Evolutionary conservation across 1,140 invertebrate genomes (phyloP).

Genomic region (Battus philenor): DNA sequence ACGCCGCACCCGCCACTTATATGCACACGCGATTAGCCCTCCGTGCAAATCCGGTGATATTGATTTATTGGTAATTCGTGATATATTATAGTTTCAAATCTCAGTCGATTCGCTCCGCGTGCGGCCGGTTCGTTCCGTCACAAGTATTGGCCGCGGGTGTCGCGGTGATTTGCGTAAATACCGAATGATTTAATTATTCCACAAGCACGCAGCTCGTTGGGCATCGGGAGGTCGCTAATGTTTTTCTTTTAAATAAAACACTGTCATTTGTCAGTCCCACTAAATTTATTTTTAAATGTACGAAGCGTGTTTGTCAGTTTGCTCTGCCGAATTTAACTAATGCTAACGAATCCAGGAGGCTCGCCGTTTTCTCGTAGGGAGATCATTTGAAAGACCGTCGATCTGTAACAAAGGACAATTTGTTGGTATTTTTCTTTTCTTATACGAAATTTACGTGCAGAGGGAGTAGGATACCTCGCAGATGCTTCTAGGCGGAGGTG

Average conservation of each 20-base stretch:
- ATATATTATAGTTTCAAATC: slow-evolving; percentile 28
- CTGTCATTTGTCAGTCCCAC: no score
- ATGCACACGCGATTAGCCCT: slow-evolving; percentile 23
- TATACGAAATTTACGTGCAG: no score
- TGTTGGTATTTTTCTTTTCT: no score
- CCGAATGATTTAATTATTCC: slow-evolving; percentile 7
- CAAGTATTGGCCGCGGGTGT: slow-evolving; percentile 25
- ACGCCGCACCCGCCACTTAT: slow-evolving; percentile 21
- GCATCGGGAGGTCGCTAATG: no score
- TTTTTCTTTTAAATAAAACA: slow-evolving; percentile 19
- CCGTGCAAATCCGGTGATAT: slow-evolving; percentile 33
- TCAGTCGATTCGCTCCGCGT: slow-evolving; percentile 27
- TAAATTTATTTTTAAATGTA: slow-evolving; percentile 42
- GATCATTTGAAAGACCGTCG: slow-evolving; percentile 21
- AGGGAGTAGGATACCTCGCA: no score
- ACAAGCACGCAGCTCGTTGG: no score
- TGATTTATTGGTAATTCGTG: slow-evolving; percentile 33
- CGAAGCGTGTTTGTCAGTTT: slow-evolving; percentile 43
- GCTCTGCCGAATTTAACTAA: slow-evolving; percentile 30
- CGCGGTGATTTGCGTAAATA: slow-evolving; percentile 6
- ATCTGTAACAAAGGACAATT: slow-evolving; percentile 31
- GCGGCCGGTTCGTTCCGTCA: slow-evolving; percentile 30
- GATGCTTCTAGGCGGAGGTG: no score
- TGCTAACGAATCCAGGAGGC: slow-evolving; percentile 21
- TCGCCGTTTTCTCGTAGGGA: slow-evolving; percentile 25